Evolutionary conservation across 2,797 vertebrate genomes (phyloP).

Genomic region (Sebastes hopkinsi): DNA sequence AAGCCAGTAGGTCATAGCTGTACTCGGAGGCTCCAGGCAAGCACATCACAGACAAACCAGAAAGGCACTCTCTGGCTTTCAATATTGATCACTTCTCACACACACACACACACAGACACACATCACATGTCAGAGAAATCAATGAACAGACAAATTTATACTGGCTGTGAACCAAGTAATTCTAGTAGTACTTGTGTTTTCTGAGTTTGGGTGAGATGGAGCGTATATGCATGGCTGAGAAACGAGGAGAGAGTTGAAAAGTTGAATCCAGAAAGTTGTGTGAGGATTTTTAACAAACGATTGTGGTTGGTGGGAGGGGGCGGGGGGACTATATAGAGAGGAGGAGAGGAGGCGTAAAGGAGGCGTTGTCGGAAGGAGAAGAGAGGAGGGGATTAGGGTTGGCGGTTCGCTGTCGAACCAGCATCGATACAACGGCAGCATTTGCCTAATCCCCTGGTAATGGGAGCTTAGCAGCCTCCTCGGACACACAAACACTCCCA

Average conservation of each 20-base stretch:
- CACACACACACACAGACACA: conserved; percentile 27
- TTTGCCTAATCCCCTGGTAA: conserved; percentile 90
- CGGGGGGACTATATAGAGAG: conserved; percentile 39
- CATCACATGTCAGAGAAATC: conserved; percentile 73
- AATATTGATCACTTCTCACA: conserved; percentile 75
- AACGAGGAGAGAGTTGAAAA: conserved; percentile 54
- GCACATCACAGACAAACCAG: conserved; percentile 70
- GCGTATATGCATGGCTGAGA: conserved; percentile 42
- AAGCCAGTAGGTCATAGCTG: conserved; percentile 68
- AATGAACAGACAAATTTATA: conserved; percentile 72
- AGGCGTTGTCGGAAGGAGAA: conserved; percentile 78
- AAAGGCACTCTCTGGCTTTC: conserved; percentile 74
- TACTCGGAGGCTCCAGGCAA: conserved; percentile 65
- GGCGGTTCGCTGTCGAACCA: conserved; percentile 82
- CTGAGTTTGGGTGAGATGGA: conserved; percentile 16
- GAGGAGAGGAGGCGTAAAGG: conserved; percentile 67
- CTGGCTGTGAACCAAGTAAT: conserved; percentile 71
- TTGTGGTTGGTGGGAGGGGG: not conserved
- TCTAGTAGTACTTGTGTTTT: conserved; percentile 45
- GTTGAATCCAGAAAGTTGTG: conserved; percentile 64
- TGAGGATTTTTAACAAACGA: conserved; percentile 54
- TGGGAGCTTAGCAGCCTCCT: conserved; percentile 86
- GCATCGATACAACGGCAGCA: conserved; percentile 85
- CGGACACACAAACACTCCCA: conserved; percentile 84
- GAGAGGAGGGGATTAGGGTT: conserved; percentile 83